phyloP scores from a whole-genome alignment of 2,113 vertebrate species.

The Dendropsophus ebraccatus region DNA sequence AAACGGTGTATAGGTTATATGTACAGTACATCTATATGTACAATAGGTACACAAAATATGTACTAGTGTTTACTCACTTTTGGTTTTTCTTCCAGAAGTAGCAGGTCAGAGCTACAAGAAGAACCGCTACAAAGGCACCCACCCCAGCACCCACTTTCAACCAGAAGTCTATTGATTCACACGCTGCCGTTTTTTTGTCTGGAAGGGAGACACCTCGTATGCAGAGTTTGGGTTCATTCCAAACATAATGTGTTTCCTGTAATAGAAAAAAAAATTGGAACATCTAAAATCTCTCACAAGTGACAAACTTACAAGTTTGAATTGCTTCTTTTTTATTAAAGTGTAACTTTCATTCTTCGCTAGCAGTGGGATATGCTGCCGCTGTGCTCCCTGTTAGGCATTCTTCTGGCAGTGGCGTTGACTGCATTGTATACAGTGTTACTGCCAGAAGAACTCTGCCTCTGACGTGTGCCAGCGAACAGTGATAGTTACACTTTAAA shows the following conservation, averaged over 20 bases:
- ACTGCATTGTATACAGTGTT: too few relatives aligned
- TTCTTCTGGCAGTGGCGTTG: too few relatives aligned
- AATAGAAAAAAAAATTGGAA: background rate
- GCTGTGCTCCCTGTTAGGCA: too few relatives aligned
- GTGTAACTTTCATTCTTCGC: too few relatives aligned
- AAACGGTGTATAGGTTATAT: too few relatives aligned
- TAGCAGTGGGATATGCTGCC: too few relatives aligned
- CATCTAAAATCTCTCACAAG: background rate
- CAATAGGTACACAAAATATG: too few relatives aligned
- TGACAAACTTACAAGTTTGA: background rate
- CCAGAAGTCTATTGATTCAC: slow-evolving; percentile 92
- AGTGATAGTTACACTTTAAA: too few relatives aligned
- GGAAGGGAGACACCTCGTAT: slow-evolving; percentile 87
- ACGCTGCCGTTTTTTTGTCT: slow-evolving; percentile 80
- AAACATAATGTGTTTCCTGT: slow-evolving; percentile 91
- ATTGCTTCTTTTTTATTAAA: background rate
- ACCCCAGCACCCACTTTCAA: slow-evolving; percentile 85
- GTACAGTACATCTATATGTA: too few relatives aligned
- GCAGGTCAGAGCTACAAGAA: slow-evolving; percentile 90
- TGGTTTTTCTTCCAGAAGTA: slow-evolving; percentile 99
- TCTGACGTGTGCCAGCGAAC: too few relatives aligned
- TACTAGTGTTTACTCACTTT: slow-evolving; percentile 76
- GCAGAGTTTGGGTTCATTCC: slow-evolving; percentile 92
- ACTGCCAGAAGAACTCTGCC: too few relatives aligned
- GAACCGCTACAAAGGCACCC: slow-evolving; percentile 83